These are phyloP conservation scores for Drosophila neutralis DNA, from an alignment of 2,888 invertebrate species.

Conservation along the genomic window DNA sequence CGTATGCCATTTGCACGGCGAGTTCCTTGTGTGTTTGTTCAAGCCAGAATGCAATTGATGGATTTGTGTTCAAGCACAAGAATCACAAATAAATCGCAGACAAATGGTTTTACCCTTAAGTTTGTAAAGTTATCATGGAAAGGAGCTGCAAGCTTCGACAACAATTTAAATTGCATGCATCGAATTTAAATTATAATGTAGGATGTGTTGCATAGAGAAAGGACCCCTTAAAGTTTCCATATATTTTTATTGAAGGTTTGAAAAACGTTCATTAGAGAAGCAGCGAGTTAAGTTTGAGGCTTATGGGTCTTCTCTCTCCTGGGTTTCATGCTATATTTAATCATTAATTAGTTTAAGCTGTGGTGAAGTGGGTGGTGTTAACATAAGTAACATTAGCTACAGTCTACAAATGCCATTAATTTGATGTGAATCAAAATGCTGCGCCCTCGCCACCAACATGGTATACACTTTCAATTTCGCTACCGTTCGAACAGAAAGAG, in stretches of 20 bases:
- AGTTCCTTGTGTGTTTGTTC: conserved; percentile 48
- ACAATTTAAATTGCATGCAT: background rate
- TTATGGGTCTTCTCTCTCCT: background rate
- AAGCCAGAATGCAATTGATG: conserved; percentile 46
- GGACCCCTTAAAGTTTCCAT: background rate
- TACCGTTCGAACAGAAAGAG: background rate
- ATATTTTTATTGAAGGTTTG: background rate
- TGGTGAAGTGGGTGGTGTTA: background rate
- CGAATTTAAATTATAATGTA: background rate
- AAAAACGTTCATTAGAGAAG: background rate
- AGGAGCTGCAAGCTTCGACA: background rate
- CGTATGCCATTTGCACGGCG: conserved; percentile 62
- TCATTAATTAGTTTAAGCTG: background rate
- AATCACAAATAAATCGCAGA: conserved; percentile 9
- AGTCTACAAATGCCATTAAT: background rate
- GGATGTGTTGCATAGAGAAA: background rate
- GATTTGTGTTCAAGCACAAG: conserved; percentile 42
- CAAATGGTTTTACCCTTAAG: conserved; percentile 19
- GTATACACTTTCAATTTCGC: background rate
- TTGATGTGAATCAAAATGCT: background rate
- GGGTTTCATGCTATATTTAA: background rate
- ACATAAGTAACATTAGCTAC: background rate
- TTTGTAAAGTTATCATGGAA: background rate
- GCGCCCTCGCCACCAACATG: background rate
- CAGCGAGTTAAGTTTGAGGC: background rate